Percentiles rank a stretch among this genome's conserved stretches.
phyloP scores from a whole-genome alignment of 2,888 invertebrate species.

The Drosophila anomalata region DNA sequence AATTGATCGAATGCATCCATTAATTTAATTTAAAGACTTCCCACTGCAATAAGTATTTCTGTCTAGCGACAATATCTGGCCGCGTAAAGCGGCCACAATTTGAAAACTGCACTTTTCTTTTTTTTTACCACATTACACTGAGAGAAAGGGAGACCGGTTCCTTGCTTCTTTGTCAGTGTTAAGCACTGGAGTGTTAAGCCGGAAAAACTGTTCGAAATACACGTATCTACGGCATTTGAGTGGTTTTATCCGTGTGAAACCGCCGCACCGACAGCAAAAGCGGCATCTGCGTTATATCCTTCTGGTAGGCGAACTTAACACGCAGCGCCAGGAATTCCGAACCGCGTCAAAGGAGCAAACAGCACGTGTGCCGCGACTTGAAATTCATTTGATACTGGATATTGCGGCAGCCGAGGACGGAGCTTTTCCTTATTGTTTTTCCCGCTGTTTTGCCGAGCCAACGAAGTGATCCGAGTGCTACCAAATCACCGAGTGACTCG shows the following conservation, averaged over 20 bases:
- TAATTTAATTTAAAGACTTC: not conserved
- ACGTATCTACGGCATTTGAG: not conserved
- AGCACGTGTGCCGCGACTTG: conserved; percentile 70
- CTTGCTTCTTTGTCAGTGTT: not conserved
- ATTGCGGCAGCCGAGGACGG: conserved; percentile 9
- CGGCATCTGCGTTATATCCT: conserved; percentile 22
- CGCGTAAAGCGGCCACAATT: conserved; percentile 29
- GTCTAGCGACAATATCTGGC: conserved; percentile 15
- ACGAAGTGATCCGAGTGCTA: conserved; percentile 13
- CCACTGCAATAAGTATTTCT: not conserved
- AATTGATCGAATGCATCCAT: not conserved
- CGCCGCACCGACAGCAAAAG: conserved; percentile 10
- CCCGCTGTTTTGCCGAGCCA: conserved; percentile 4
- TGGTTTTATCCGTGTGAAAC: conserved; percentile 11
- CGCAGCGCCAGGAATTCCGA: conserved; percentile 18
- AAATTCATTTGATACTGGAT: conserved; percentile 31
- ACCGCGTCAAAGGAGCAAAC: conserved; percentile 24
- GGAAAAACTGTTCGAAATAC: not conserved
- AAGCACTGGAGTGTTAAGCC: not conserved
- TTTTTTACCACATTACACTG: conserved; percentile 14
- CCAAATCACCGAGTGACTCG: not conserved
- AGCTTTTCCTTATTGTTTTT: conserved; percentile 32
- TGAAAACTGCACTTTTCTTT: conserved; percentile 15
- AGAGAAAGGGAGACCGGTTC: conserved; percentile 5
- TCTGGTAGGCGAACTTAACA: conserved; percentile 11